Evolutionary conservation across 2,797 vertebrate genomes (phyloP), one percentile per base, ranked within the genome.

Genomic region (Kryptopterus vitreolus): DNA sequence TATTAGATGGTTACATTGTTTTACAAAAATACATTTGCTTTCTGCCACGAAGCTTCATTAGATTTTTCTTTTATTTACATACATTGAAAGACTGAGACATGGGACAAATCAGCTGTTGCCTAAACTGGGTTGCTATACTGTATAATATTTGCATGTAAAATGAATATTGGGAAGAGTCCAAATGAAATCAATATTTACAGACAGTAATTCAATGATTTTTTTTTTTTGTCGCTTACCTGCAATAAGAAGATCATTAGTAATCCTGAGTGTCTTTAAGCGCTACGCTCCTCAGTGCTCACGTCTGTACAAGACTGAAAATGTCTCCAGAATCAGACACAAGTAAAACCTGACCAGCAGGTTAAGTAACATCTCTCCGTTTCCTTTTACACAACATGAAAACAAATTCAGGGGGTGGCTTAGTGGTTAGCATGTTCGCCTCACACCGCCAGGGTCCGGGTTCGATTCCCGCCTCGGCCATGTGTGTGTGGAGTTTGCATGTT

Each of bases 171-270:
- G 13, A 24, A 13, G 10, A 20, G 55, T 65, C 11, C 29, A 53
- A 24, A 1, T 29, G 31, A 76, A 16, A 52, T 11, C 10, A 48
- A 38, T 16, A 31, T 29, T n/a, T 55, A 26, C 5, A 52, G 4
- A 15, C 11, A 26, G 43, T 58, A 69, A n/a, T n/a, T n/a, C 18
- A 52, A 7, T 29, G n/a, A 26, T 16, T 57, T 11, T 33, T 12
- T 16, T 81, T 79, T 33, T 12, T 16, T 81, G 78, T 33, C 66
- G 90, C 92, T 92, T 76, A 94, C 93, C 70, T 85, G 90, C 12
- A 91, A 6, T 6, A 93, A 62, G 50, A 92, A 73, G 48, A 93
- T 48, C 92, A 94, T 93, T 69, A 84, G 20, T 61, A 63, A 75
- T 77, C 86, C 24, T 52, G 24, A 48, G 43, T 26, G 31, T 87